Percentiles rank a stretch among this genome's conserved stretches.
Evolutionary conservation across 2,113 vertebrate genomes (phyloP).

Genomic region (Cyphomyrus discorhynchus): DNA sequence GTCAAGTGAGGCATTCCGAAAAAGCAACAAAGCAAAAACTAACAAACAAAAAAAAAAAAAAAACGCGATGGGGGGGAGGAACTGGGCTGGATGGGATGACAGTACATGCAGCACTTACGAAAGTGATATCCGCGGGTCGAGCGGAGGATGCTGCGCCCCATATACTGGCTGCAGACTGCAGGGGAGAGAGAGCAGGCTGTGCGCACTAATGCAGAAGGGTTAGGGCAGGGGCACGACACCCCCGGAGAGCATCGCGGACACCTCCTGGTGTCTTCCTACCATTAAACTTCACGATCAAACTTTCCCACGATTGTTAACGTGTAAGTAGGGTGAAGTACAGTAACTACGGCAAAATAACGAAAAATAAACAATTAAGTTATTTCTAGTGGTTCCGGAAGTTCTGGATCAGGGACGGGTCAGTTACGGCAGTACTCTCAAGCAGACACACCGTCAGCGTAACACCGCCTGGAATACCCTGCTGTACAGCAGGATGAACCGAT

Average conservation of each 20-base stretch:
- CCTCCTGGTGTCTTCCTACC: background rate
- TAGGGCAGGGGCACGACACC: background rate
- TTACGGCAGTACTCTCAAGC: background rate
- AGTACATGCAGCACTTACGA: conserved; percentile 64
- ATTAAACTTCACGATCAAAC: background rate
- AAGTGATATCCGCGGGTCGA: conserved; percentile 81
- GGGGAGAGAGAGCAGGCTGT: conserved; percentile 33
- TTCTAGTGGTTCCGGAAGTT: background rate
- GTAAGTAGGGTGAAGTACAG: background rate
- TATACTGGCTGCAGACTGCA: conserved; percentile 89
- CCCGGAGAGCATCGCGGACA: background rate
- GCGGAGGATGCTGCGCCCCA: conserved; percentile 88
- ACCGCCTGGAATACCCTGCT: background rate
- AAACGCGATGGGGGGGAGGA: background rate
- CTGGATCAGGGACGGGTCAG: background rate
- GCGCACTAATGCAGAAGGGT: background rate
- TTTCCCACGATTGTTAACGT: background rate
- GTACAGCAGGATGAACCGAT: background rate
- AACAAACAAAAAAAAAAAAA: too few relatives aligned
- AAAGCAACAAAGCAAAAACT: background rate
- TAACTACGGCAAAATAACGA: background rate
- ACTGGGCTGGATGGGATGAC: background rate
- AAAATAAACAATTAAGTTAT: background rate
- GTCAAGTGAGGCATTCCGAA: background rate
- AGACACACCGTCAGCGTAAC: background rate